A percentile compares a stretch with the other conserved stretches of the same genome.
Conservation (phyloP, 2,888 invertebrate genomes). For the Hyles lineata region DNA sequence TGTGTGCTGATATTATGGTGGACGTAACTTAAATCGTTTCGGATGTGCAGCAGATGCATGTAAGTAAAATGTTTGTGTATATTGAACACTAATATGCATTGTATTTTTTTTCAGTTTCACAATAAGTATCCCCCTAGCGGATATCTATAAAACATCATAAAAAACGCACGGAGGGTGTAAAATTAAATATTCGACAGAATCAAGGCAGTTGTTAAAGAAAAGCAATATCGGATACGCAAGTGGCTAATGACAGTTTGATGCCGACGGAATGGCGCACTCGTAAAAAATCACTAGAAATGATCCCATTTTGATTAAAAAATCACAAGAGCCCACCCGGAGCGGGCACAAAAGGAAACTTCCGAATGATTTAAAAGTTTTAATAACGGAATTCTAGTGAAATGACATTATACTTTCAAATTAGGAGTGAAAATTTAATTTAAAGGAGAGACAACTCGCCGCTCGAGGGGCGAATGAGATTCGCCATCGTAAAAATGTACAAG, state of each 20-base stretch:
- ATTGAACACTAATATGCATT: neutral
- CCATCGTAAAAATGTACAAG: constrained; percentile 83
- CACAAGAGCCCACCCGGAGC: constrained; percentile 73
- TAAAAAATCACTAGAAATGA: constrained; percentile 84
- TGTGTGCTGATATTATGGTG: too few relatives aligned
- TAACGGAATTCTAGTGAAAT: constrained; percentile 85
- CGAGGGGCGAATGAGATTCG: constrained; percentile 80
- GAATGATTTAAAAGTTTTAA: constrained; percentile 86
- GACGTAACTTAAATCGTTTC: too few relatives aligned
- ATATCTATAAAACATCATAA: constrained; percentile 40
- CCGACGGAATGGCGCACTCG: constrained; percentile 77
- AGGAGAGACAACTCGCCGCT: constrained; percentile 82
- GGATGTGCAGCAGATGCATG: too few relatives aligned
- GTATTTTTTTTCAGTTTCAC: neutral
- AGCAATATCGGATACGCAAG: constrained; percentile 82
- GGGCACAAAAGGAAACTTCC: constrained; percentile 73
- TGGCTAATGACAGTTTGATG: constrained; percentile 83
- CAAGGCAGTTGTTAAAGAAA: constrained; percentile 77
- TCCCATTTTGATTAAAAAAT: constrained; percentile 85
- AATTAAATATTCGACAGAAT: constrained; percentile 79
- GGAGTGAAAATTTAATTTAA: constrained; percentile 86
- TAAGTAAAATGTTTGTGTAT: neutral
- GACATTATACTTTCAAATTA: constrained; percentile 86
- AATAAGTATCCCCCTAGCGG: neutral
- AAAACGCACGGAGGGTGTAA: constrained; percentile 59